phyloP scores from a whole-genome alignment of 2,113 vertebrate genomes.

The Pterocles burchelli region DNA sequence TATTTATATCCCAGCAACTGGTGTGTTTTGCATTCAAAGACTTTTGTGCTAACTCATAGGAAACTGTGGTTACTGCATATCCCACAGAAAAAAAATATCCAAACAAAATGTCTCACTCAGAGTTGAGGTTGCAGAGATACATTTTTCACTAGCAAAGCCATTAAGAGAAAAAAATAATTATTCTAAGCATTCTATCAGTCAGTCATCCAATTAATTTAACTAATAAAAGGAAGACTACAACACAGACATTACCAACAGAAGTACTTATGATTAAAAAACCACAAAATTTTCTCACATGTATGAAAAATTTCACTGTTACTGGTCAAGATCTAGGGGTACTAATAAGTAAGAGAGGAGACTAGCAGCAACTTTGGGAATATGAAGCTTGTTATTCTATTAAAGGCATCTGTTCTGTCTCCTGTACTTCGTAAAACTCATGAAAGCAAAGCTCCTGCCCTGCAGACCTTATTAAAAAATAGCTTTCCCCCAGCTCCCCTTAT shows the following conservation, averaged over 20 bases:
- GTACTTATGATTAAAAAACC: not conserved
- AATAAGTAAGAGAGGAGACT: not conserved
- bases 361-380: not conserved
- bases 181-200: not conserved
- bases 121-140: not conserved
- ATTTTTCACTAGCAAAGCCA: not conserved
- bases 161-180: not conserved
- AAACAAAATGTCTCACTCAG: accelerated
- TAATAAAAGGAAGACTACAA: not conserved
- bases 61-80: not conserved
- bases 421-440: not conserved
- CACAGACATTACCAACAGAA: not conserved
- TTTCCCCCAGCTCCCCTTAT: not conserved
- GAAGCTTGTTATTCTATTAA: not conserved
- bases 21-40: accelerated
- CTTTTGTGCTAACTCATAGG: not conserved
- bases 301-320: not conserved
- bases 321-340: not conserved
- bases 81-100: not conserved
- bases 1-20: not conserved
- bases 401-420: not conserved
- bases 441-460: not conserved
- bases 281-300: not conserved
- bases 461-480: not conserved
- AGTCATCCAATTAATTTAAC: not conserved